Conservation (phyloP, 2,888 invertebrate genomes). For the Tetropium fuscum region DNA sequence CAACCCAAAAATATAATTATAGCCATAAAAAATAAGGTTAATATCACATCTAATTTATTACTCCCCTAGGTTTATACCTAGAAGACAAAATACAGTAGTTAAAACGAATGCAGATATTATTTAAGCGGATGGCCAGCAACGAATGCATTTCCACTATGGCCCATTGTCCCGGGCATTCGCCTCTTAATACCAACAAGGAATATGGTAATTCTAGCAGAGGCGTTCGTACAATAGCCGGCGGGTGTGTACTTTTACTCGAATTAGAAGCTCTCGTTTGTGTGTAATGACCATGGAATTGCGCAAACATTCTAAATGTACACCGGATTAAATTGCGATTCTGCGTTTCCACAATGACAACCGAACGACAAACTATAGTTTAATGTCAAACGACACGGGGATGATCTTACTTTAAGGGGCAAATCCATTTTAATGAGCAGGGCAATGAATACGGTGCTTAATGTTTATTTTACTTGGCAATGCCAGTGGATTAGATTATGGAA, state of each 20-base stretch:
- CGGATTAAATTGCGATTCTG: slow-evolving; percentile 17
- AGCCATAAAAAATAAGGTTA: too few relatives aligned
- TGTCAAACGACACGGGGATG: not conserved
- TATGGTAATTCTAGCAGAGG: slow-evolving; percentile 25
- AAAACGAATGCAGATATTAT: slow-evolving; percentile 16
- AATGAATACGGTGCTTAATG: not conserved
- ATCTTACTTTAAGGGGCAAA: not conserved
- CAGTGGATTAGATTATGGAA: not conserved
- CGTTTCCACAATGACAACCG: slow-evolving; percentile 4
- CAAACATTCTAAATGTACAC: slow-evolving; percentile 20
- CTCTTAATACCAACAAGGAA: slow-evolving; percentile 28
- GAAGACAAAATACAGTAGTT: too few relatives aligned
- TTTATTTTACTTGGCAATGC: not conserved
- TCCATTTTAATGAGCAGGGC: not conserved
- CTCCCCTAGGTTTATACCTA: too few relatives aligned
- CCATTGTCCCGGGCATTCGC: slow-evolving; percentile 25
- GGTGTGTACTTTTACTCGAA: slow-evolving; percentile 27
- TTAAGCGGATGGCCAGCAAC: slow-evolving; percentile 12
- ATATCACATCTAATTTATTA: too few relatives aligned
- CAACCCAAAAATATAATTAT: too few relatives aligned
- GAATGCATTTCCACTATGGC: slow-evolving; percentile 21
- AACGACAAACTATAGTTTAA: slow-evolving; percentile 10
- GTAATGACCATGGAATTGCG: slow-evolving; percentile 17
- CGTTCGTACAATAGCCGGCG: slow-evolving; percentile 21
- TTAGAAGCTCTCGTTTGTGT: slow-evolving; percentile 21